Base-by-base conservation (phyloP, 2,113 vertebrate genomes). In the Cephalopholis sonnerati region DNA sequence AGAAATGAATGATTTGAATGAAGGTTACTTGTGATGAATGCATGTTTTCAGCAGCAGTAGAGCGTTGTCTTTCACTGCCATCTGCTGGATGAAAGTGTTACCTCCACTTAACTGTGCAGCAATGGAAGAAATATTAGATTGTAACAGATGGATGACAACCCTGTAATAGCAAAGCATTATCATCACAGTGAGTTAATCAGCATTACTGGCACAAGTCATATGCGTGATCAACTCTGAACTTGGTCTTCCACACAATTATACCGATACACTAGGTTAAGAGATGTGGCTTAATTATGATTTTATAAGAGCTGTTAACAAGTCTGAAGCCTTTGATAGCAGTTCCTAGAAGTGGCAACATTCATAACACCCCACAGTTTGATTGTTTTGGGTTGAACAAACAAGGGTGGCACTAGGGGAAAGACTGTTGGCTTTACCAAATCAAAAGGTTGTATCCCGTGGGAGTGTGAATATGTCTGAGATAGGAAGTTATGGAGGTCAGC, bases 1-100 rank as follows among this genome's bases (percentile, higher is more conserved):
- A 50, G 59, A 7, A 39, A 25, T 66, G 79, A 22, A 82, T 70
- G 41, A 87, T 83, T 46, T 74, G 32, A 81, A 81, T 62, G 69
- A 73, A 67, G 17, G 41, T 25, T 53, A 0, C 9, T 16, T 53
- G 22, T 69, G 36, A 65, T 29, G 62, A 48, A 18, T 39, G 6
- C 8, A 79, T 48, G 4, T 12, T 69, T 29, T 41, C 13, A 79
- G 41, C 58, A 54, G 58, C 27, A 5, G 22, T 15, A 63, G 15
- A 81, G 1, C 57, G 36, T 86, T 93, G 87, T 86, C 64, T 67
- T 85, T 73, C 57, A 85, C 85, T 89, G 94, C 94, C 91, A 92
- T 90, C 96, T 96, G 91, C 85, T 95, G 96, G 94, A 54, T 24
- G 1, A 65, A 36, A 17, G 12, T 55, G 12, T 66, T 58, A 77